Evolutionary conservation across 2,888 invertebrate genomes (phyloP), one percentile per base, ranked within the genome.

Genomic region (Cheilosia grossa): DNA sequence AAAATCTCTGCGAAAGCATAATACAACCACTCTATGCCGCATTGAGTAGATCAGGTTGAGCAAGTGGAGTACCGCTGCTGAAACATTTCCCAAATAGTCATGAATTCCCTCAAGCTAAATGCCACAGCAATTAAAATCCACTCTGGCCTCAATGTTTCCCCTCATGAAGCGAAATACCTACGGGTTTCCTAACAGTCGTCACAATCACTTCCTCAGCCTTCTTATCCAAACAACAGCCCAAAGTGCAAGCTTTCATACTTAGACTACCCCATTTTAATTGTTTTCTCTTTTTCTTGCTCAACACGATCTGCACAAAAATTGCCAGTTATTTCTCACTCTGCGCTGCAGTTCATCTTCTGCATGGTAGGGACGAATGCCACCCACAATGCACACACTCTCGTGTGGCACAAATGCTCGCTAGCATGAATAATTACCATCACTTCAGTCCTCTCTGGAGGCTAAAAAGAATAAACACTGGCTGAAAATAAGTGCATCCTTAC

Each of bases 381-480:
- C 80, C 59, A 53, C 61, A 61, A 40, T 37, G 9, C 66, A 73
- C 56, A 74, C 37, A n/a, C 33, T 24, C 54, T 64, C 56, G 24
- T 58, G 40, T 33, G 40, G 74, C 15, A 42, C 44, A 72, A 66
- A 61, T 59, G 47, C 37, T 79, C 27, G 37, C 67, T 78, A 69
- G 73, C 42, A 79, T 79, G 79, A 82, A 82, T 82, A 82, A 82
- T 82, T 82, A 79, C 63, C 79, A 56, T 82, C 82, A 73, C 79
- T 82, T 79, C 58, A 74, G 70, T 30, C 73, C 40, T 42, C 54
- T 74, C 63, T 56, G 37, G 59, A 58, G 79, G 58, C 69, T 82
- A 64, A 73, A 73, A 82, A 79, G 73, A 82, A 82, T 69, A 82
- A 82, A 82, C 79, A 82, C 73, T 74, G 58, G 58, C 79, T 79